Percentiles rank a stretch among this genome's conserved stretches.
These are phyloP conservation scores for Rhyzopertha dominica DNA, from an alignment of 1,140 invertebrate genomes.

Conservation along the genomic window DNA sequence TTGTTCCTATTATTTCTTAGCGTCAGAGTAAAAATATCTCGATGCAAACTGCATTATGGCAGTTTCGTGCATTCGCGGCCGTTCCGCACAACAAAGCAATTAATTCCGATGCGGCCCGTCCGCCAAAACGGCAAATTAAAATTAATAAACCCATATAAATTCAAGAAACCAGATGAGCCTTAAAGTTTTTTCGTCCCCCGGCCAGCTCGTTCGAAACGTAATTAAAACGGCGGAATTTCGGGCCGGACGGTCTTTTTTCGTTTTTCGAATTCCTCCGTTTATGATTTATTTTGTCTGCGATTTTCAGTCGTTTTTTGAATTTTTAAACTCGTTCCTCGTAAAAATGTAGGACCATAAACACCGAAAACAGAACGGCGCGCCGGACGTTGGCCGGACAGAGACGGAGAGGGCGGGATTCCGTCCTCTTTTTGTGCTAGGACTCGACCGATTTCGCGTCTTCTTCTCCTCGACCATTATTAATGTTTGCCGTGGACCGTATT, in stretches of 20 bases:
- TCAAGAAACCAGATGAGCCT: slow-evolving; percentile 19
- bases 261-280: slow-evolving; percentile 20
- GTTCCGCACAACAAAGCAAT: too few relatives aligned
- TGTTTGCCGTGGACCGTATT: too few relatives aligned
- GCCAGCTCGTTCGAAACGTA: slow-evolving; percentile 15
- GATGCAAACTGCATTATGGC: too few relatives aligned
- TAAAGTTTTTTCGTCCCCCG: slow-evolving; percentile 15
- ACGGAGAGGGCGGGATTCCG: background rate
- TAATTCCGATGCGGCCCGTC: too few relatives aligned
- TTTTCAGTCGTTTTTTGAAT: slow-evolving; percentile 23
- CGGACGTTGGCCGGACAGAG: background rate
- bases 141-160: slow-evolving; percentile 24
- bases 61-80: too few relatives aligned
- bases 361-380: slow-evolving; percentile 1
- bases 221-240: slow-evolving; percentile 18
- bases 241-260: slow-evolving; percentile 7
- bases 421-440: slow-evolving; percentile 11
- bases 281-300: slow-evolving; percentile 23
- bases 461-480: background rate
- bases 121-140: slow-evolving; percentile 15
- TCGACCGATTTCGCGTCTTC: background rate
- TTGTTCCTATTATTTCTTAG: too few relatives aligned
- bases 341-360: slow-evolving; percentile 16
- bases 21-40: too few relatives aligned
- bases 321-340: slow-evolving; percentile 18